Evolutionary conservation across 1,140 invertebrate species (phyloP).

Genomic region (Papilio helenus): DNA sequence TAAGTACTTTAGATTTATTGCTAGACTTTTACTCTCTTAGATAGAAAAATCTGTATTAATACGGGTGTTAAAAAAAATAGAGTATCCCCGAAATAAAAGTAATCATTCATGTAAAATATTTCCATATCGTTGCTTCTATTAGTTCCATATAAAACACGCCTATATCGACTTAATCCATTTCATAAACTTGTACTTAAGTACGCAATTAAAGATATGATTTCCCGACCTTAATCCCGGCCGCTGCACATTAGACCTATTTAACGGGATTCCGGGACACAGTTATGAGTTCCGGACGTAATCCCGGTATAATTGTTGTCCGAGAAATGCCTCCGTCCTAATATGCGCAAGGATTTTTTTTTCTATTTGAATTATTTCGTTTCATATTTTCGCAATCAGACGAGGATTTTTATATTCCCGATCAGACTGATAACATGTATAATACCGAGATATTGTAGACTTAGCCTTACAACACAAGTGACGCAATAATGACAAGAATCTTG

Average conservation of each 20-base stretch:
- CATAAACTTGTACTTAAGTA: constrained; percentile 72
- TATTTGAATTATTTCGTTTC: too few relatives aligned
- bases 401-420: too few relatives aligned
- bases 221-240: constrained; percentile 58
- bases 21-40: too few relatives aligned
- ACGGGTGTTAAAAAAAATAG: too few relatives aligned
- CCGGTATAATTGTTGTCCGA: constrained; percentile 77
- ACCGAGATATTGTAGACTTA: neutral
- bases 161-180: constrained; percentile 57
- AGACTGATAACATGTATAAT: too few relatives aligned
- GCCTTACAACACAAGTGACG: neutral
- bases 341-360: too few relatives aligned
- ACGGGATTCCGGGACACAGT: constrained; percentile 69
- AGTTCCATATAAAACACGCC: constrained; percentile 41
- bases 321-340: too few relatives aligned
- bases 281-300: constrained; percentile 78
- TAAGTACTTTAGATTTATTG: neutral
- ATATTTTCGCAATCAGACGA: too few relatives aligned
- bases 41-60: too few relatives aligned
- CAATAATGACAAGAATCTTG: neutral
- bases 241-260: constrained; percentile 77
- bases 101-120: neutral
- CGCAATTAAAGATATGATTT: constrained; percentile 75
- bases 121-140: neutral
- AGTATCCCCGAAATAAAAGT: neutral